A percentile compares a stretch with the other conserved stretches of the same genome.
Conservation (phyloP, 30 jellyfish, hydroid and myxozoan species). For the Pseudorhiza aurosa region DNA sequence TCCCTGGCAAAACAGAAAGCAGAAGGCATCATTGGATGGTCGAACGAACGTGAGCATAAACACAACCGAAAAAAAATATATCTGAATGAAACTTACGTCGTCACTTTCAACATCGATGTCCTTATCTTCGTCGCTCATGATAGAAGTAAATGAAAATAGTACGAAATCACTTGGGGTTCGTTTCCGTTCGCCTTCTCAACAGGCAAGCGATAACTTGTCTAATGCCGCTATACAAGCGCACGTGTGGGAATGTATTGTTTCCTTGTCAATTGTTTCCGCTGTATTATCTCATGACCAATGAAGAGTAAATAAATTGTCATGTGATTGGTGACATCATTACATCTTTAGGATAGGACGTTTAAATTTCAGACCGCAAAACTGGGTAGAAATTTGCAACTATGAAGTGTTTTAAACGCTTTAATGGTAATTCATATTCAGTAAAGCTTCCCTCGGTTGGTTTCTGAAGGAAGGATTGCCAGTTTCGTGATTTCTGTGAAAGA, state of each 20-base stretch:
- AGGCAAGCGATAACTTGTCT: conserved; percentile 60
- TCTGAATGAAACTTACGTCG: conserved; percentile 74
- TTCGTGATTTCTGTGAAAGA: no score
- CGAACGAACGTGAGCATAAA: conserved; percentile 27
- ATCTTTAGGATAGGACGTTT: no score
- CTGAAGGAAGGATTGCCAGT: no score
- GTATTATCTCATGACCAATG: conserved; percentile 51
- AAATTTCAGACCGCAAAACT: no score
- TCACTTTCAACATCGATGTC: conserved; percentile 98
- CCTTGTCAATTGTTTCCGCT: conserved; percentile 64
- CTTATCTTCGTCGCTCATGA: conserved; percentile 96
- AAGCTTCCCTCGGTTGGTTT: no score
- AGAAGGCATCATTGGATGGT: conserved; percentile 41
- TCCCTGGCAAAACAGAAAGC: conserved; percentile 77
- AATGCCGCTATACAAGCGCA: conserved; percentile 82
- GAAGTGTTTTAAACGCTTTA: no score
- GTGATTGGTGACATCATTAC: conserved; percentile 6
- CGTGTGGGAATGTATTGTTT: conserved; percentile 65
- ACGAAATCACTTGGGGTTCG: background rate
- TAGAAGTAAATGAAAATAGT: background rate
- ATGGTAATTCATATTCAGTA: no score
- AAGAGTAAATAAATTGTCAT: background rate
- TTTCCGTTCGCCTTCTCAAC: background rate
- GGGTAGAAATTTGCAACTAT: no score
- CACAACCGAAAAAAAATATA: background rate